Base-by-base conservation (phyloP, 2,113 vertebrate species). In the Morone chrysops region DNA sequence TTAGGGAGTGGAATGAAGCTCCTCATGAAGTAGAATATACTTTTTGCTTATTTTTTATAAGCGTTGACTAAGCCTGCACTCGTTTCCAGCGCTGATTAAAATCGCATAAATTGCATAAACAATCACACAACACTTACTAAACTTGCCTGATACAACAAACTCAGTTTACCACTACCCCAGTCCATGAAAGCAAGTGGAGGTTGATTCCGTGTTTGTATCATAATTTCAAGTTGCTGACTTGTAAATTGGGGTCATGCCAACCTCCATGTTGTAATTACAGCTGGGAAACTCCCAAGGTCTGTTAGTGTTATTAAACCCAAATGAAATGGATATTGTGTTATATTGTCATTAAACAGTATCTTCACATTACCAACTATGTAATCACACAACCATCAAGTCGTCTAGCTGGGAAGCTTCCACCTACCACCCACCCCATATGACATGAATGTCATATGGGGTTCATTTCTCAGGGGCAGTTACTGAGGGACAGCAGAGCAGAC, bases 1-100 rank as follows among this genome's bases (percentile, higher is more conserved):
- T 81, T 51, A 81, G 31, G 51, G 31, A 57, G 66, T 71, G 61
- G 38, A 79, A 79, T 25, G 43, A 77, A 78, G 40, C 18, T 20
- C 16, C 16, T 73, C 68, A 69, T 43, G 48, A 38, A 51, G 41
- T 22, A 62, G 11, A 57, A 31, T 51, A 73, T 40, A 48, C 16
- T 40, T 31, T 53, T 36, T 40, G 45, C 1, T 16, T 11, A 40
- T 20, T 41, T 40, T 57, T 72, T 50, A 51, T 54, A 60, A 73
- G 31, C 1, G 36, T 48, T 40, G 56, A 65, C n/a, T 73, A 41
- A 78, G 45, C 4, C 13, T 36, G n/a, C 2, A 12, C 36, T 53
- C 18, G 51, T 38, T 63, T 2, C 13, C 48, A 51, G 18, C 10
- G 38, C 17, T 43, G 45, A 74, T 53, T 71, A 53, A 66, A 66